These are phyloP conservation scores for Lepidotrigona ventralis DNA, from an alignment of 1,140 invertebrate genomes.

Conservation along the genomic window DNA sequence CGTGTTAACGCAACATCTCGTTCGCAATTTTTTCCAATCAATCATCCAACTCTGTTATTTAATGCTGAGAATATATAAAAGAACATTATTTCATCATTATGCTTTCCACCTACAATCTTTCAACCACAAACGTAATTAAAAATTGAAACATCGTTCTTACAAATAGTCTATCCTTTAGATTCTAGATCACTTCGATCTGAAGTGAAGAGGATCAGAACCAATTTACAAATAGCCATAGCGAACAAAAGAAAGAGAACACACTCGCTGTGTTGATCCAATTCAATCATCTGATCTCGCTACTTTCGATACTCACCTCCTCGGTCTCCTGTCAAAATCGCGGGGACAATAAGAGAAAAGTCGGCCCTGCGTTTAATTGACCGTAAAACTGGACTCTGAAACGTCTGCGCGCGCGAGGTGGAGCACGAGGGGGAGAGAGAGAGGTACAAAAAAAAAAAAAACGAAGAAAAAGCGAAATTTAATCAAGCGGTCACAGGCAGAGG, in stretches of 20 bases:
- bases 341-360: neutral
- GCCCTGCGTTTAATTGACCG: constrained; percentile 2
- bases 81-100: no score
- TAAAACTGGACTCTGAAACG: constrained; percentile 5
- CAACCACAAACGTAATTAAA: neutral
- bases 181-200: no score
- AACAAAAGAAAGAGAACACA: no score
- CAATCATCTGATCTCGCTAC: neutral
- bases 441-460: neutral
- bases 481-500: constrained; percentile 15
- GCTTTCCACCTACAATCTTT: no score
- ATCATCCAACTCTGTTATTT: no score
- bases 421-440: neutral
- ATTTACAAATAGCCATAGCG: no score
- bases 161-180: no score
- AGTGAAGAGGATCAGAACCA: no score
- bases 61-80: no score
- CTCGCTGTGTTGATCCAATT: no score
- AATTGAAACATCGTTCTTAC: neutral
- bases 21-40: no score
- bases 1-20: no score
- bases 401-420: neutral
- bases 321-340: neutral
- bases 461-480: constrained; percentile 26
- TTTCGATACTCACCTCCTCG: neutral